phyloP scores from a whole-genome alignment of 2,797 vertebrate genomes.

The Melanotaenia trifasciata region DNA sequence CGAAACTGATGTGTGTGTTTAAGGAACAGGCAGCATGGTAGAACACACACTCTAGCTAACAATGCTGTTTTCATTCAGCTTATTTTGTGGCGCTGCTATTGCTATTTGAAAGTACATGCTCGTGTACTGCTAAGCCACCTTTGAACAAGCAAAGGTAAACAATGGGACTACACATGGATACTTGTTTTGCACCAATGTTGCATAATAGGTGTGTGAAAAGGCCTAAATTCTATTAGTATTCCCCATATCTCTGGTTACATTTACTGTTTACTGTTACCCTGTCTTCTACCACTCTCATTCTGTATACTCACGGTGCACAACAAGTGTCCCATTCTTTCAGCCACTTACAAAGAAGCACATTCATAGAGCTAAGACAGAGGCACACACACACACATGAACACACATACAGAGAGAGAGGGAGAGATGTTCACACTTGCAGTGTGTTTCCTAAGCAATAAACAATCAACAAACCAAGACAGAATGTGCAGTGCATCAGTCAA shows the following conservation, averaged over 20 bases:
- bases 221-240: background rate
- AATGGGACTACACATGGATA: background rate
- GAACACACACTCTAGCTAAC: background rate
- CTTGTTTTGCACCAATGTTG: background rate
- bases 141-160: background rate
- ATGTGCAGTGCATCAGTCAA: constrained; percentile 47
- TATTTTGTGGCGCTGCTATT: background rate
- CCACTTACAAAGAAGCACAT: constrained; percentile 80
- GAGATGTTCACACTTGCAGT: constrained; percentile 43
- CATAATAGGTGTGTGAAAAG: background rate
- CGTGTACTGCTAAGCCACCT: background rate
- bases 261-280: constrained; percentile 28
- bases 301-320: constrained; percentile 62
- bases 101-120: background rate
- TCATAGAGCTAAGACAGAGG: constrained; percentile 55
- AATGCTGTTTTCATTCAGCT: background rate
- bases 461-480: constrained; percentile 61
- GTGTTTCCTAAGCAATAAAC: constrained; percentile 66
- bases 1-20: background rate
- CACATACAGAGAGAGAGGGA: constrained; percentile 1
- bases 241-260: constrained; percentile 48
- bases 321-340: constrained; percentile 80
- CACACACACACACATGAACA: background rate
- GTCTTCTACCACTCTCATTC: constrained; percentile 32
- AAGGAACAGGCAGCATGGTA: background rate